Conservation (phyloP, 2,797 vertebrate species). For the Pangasius macronema region DNA sequence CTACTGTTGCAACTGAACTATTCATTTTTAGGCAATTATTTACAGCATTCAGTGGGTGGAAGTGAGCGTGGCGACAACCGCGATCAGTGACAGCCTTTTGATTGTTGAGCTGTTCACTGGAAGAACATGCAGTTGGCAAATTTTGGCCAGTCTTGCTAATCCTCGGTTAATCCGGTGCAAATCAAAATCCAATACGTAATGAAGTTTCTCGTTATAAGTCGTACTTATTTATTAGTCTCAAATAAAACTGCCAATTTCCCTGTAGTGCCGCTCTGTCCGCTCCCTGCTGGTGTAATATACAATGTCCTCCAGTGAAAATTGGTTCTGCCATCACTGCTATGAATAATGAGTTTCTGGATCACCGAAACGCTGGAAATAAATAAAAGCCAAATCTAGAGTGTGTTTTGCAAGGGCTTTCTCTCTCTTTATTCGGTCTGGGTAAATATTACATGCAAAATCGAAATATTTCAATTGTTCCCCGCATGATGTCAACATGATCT, state of each 20-base stretch:
- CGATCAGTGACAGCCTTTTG: not conserved
- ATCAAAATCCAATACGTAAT: no score
- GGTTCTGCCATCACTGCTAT: not conserved
- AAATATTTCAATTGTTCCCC: not conserved
- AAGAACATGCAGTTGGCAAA: not conserved
- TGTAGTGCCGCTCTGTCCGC: not conserved
- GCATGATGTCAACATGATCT: not conserved
- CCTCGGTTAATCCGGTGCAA: no score
- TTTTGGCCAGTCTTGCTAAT: not conserved
- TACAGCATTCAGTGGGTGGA: not conserved
- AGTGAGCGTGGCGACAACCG: not conserved
- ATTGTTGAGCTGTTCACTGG: not conserved
- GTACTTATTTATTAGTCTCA: no score
- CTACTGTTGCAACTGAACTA: not conserved
- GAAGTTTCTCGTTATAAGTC: no score
- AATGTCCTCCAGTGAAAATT: constrained; percentile 10
- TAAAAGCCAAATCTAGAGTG: not conserved
- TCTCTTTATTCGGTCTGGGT: not conserved
- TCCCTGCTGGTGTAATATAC: constrained; percentile 13
- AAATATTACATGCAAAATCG: not conserved
- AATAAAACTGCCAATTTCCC: constrained; percentile 22
- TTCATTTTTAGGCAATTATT: not conserved
- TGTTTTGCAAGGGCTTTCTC: not conserved
- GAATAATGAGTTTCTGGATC: constrained; percentile 6
- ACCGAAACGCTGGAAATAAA: not conserved